Percentiles rank a stretch among this genome's conserved stretches.
Evolutionary conservation across 2,113 vertebrate genomes (phyloP).

Genomic region (Platichthys flesus): DNA sequence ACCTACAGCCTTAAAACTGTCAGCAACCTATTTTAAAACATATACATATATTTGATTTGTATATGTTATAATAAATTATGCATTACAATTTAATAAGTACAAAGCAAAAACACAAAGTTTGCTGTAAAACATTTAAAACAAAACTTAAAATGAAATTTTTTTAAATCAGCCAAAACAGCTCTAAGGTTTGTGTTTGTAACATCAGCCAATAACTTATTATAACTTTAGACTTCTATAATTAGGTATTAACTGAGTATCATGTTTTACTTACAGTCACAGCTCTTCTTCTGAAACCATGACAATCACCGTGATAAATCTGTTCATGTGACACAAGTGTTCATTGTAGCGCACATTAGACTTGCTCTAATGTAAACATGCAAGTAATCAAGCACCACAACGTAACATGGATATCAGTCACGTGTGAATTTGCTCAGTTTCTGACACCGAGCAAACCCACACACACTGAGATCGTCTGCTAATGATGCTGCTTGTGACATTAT

Average conservation of each 20-base stretch:
- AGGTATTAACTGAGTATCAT: slow-evolving; percentile 41
- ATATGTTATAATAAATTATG: not conserved
- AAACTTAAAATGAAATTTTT: not conserved
- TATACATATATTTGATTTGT: not conserved
- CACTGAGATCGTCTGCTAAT: too few species aligned
- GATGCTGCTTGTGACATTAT: too few species aligned
- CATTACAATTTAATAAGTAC: not conserved
- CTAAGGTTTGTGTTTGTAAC: not conserved
- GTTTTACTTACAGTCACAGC: slow-evolving; percentile 70
- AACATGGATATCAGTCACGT: not conserved
- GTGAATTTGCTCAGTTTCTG: slow-evolving; percentile 4
- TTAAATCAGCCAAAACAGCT: not conserved
- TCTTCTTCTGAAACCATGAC: slow-evolving; percentile 78
- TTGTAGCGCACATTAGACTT: slow-evolving; percentile 63
- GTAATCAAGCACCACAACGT: slow-evolving; percentile 31
- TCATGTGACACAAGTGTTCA: slow-evolving; percentile 75
- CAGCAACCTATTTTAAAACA: not conserved
- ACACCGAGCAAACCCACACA: too few species aligned
- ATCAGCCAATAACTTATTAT: not conserved
- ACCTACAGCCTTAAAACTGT: too few species aligned
- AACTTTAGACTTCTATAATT: not conserved
- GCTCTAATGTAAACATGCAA: slow-evolving; percentile 59
- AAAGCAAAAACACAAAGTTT: not conserved
- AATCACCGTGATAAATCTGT: slow-evolving; percentile 76
- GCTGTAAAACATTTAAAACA: not conserved